Evolutionary conservation across 2,113 vertebrate genomes (phyloP), one percentile per base, ranked within the genome.

Genomic region (Nerophis ophidion): DNA sequence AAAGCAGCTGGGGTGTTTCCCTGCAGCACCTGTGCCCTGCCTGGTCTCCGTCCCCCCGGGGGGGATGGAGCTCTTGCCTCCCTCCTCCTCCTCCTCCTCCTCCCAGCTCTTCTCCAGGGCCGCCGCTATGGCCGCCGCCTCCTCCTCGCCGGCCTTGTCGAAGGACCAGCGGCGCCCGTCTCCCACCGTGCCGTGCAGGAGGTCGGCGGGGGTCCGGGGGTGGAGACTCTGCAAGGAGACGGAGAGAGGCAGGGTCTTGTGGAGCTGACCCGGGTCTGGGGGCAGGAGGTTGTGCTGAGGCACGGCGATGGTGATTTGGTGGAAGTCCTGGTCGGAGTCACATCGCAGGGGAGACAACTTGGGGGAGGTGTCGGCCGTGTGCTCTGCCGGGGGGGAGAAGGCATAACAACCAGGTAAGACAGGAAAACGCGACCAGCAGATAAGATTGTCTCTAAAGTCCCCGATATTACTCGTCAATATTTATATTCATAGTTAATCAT

Each of bases 1-100:
- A 15, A 96, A 96, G 94, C 94, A 95, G 63, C 92, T 73, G 83
- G 76, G 93, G 59, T 75, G 84, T 76, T 85, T 92, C 48, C 93
- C 93, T 0, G 93, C 91, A 3, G 81, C 70, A 0, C 54, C 60
- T 1, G 67, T 56, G 34, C 14, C 3, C 26, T 2, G 26, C 26
- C 3, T 3, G 26, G 26, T 26, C 26, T 26, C 26, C 26, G 26
- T 26, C 26, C 26, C 26, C 26, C 26, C 26, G 26, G 26, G n/a
- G n/a, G n/a, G n/a, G n/a, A n/a, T n/a, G n/a, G n/a, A n/a, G n/a
- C n/a, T n/a, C n/a, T n/a, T n/a, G 77, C 77, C 40, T 84, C 81
- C 8, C 68, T 70, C 84, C 73, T 55, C 81, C 90, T 16, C 38
- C 58, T 78, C 75, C 26, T 17, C 19, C 46, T 76, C 82, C 13